A percentile compares a stretch with the other conserved stretches of the same genome.
These are phyloP conservation scores for Ariopsis seemanni DNA, from an alignment of 2,113 vertebrate species.

Conservation along the genomic window DNA sequence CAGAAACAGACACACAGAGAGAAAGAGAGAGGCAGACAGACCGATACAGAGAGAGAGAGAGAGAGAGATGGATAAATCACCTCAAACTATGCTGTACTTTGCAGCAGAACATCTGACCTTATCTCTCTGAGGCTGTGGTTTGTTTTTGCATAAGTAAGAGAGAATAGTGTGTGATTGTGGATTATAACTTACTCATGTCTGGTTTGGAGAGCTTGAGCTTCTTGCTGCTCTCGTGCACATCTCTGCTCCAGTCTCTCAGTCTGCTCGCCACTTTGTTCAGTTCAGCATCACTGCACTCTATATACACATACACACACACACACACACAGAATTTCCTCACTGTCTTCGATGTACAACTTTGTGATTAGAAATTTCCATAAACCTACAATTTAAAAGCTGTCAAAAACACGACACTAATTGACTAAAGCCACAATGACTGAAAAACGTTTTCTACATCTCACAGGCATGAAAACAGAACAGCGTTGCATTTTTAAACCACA, in stretches of 20 bases:
- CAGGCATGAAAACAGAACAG: not conserved
- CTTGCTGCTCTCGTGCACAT: constrained; percentile 89
- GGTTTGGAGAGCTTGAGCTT: constrained; percentile 82
- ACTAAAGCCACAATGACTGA: not conserved
- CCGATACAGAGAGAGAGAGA: not conserved
- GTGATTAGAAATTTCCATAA: constrained; percentile 5
- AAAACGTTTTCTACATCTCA: not conserved
- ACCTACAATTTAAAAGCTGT: constrained; percentile 14
- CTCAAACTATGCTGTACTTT: not conserved
- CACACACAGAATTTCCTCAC: not conserved
- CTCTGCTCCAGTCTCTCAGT: constrained; percentile 93
- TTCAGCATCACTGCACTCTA: constrained; percentile 87
- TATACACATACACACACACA: constrained; percentile 9
- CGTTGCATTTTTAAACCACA: not conserved
- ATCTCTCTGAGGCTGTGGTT: not conserved
- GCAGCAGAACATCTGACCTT: not conserved
- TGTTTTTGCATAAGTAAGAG: not conserved
- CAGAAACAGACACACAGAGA: too few relatives aligned
- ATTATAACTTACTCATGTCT: constrained; percentile 84
- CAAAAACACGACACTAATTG: constrained; percentile 13
- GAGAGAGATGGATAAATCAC: not conserved
- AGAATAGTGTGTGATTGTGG: not conserved
- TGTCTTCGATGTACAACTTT: not conserved
- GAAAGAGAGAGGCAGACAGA: too few relatives aligned
- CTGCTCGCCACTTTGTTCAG: constrained; percentile 87